phyloP scores from a whole-genome alignment of 2,113 vertebrate genomes.

The Panthera tigris region DNA sequence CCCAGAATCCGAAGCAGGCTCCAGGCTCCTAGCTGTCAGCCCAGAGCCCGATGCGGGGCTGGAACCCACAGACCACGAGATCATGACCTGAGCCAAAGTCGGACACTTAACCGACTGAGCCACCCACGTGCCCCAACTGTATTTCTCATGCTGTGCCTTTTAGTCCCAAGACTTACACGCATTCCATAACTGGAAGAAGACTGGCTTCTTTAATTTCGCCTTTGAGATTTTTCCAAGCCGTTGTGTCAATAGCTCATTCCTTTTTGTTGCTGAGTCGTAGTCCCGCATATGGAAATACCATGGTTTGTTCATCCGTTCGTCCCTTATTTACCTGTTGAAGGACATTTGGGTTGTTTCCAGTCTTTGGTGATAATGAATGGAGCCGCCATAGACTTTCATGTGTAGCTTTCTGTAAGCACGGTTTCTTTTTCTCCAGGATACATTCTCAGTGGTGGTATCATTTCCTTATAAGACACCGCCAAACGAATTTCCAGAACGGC shows the following conservation, averaged over 20 bases:
- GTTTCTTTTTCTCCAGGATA: neutral
- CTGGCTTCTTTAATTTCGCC: neutral
- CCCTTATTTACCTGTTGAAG: neutral
- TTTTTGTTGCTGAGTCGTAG: neutral
- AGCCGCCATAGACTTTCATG: neutral
- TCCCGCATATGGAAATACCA: neutral
- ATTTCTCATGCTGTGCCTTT: too few relatives aligned
- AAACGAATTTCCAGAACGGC: neutral
- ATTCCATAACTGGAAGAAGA: neutral
- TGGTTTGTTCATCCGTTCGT: neutral
- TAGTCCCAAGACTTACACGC: too few relatives aligned
- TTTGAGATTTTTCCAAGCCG: neutral
- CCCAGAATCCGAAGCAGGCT: too few relatives aligned
- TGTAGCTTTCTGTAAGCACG: neutral
- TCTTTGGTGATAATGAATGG: neutral
- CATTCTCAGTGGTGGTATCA: neutral
- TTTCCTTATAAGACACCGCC: neutral
- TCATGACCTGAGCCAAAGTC: too few relatives aligned
- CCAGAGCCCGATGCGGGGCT: too few relatives aligned
- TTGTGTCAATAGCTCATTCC: neutral
- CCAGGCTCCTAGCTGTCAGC: too few relatives aligned
- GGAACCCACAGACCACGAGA: too few relatives aligned
- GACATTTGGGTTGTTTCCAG: neutral
- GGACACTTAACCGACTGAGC: too few relatives aligned
- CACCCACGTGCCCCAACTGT: too few relatives aligned